Evolutionary conservation across 2,797 vertebrate species (phyloP), one percentile per base, ranked within the genome.

Genomic region (Tinamus major): DNA sequence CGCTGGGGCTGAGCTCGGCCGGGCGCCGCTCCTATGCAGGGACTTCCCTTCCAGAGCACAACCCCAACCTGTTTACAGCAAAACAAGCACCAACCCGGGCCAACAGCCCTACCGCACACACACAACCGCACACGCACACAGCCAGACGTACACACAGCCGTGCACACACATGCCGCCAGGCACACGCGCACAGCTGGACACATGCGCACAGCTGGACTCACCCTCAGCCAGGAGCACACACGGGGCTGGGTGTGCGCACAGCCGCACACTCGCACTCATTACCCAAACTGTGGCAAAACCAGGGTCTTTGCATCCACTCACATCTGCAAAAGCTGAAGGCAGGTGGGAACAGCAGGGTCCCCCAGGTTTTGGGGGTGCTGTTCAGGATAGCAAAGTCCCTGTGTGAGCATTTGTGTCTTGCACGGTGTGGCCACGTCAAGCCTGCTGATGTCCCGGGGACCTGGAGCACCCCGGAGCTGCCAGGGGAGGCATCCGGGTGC

Each of bases 271-370:
- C 15, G 13, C 63, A 44, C 24, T 49, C 37, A 56, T 18, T 62
- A 71, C 5, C 13, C 13, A 27, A 56, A 89, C 26, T 68, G 58
- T 4, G 15, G 53, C 8, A 17, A n/a, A 56, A 31, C 29, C 29
- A 11, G 37, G 29, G 17, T 33, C 23, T 81, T 67, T 5, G 10
- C 18, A 10, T 17, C 31, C 58, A 35, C 19, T 6, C 10, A 55
- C 46, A 8, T 7, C 13, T 4, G 12, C 39, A 53, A 37, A 64
- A 42, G n/a, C 48, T 48, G 46, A 11, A 61, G 65, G 24, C 41
- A 8, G 15, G 13, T 0, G 0, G 16, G 19, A 5, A 62, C 33
- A 79, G 31, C 0, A 0, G 49, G 21, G 35, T 37, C 53, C 53
- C 35, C 59, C 20, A 24, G 59, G 8, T 14, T 37, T 24, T 26